phyloP scores from a whole-genome alignment of 2,888 invertebrate genomes.

The Parascotia fuliginaria region DNA sequence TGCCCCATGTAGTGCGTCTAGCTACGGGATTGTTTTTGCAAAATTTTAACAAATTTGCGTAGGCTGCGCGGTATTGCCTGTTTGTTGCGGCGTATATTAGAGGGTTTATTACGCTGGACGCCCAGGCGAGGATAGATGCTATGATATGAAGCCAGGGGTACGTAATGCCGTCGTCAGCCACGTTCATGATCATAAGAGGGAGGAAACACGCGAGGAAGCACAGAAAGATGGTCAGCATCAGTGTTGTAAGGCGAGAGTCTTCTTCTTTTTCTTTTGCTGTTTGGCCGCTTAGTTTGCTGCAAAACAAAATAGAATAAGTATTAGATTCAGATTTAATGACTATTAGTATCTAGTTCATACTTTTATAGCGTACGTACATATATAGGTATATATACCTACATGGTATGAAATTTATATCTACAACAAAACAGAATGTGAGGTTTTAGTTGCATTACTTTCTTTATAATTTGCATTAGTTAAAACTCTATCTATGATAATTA shows the following conservation, averaged over 20 bases:
- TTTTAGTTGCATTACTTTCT: too few species aligned
- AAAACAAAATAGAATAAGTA: background rate
- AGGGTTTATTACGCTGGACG: constrained; percentile 95
- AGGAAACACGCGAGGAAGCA: constrained; percentile 95
- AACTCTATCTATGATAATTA: too few species aligned
- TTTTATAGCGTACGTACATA: too few species aligned
- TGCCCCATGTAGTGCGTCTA: constrained; percentile 76
- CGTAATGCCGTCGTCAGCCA: constrained; percentile 91
- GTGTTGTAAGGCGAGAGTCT: constrained; percentile 92
- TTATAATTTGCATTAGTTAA: too few species aligned
- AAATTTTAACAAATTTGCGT: constrained; percentile 82
- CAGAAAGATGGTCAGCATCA: constrained; percentile 95
- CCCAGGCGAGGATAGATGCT: constrained; percentile 95
- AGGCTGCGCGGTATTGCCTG: constrained; percentile 90
- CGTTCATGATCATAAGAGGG: constrained; percentile 95
- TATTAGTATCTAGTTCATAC: too few species aligned
- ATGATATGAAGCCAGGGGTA: constrained; percentile 92
- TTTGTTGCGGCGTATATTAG: constrained; percentile 96
- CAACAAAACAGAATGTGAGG: too few species aligned
- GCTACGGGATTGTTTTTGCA: constrained; percentile 72
- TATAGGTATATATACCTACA: too few species aligned
- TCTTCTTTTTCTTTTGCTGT: constrained; percentile 86
- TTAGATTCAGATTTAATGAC: background rate
- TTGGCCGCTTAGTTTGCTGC: constrained; percentile 81
- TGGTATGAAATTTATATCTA: too few species aligned